These are phyloP conservation scores for Drosophila peninsularis DNA, from an alignment of 2,888 invertebrate species.

Conservation along the genomic window DNA sequence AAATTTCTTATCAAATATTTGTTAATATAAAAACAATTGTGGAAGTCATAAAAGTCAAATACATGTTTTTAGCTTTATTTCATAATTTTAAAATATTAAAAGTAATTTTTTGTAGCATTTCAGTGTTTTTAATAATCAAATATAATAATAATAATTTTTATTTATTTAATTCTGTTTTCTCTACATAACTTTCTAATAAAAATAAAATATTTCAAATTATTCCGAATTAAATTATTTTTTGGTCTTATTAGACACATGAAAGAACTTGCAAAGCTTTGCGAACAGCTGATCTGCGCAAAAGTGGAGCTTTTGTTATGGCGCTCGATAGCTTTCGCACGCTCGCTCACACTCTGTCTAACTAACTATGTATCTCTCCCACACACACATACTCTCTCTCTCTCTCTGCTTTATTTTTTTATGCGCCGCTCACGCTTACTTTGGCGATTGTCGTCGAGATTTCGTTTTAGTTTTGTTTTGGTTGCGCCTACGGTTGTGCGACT, in stretches of 20 bases:
- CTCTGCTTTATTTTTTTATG: constrained; percentile 5
- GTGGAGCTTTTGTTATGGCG: constrained; percentile 36
- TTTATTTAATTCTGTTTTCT: neutral
- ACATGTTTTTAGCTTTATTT: no score
- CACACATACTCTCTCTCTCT: neutral
- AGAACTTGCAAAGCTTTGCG: constrained; percentile 24
- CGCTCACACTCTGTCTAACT: neutral
- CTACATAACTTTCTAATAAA: no score
- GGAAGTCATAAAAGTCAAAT: no score
- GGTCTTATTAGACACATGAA: neutral
- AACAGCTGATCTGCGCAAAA: constrained; percentile 42
- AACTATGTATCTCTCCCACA: neutral
- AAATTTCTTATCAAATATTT: no score
- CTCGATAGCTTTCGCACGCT: constrained; percentile 37
- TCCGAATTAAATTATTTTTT: no score
- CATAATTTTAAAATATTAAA: no score
- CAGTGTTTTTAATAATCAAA: no score
- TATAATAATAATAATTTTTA: no score
- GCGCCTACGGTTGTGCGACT: constrained; percentile 39
- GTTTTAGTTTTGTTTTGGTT: constrained; percentile 62
- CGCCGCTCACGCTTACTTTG: constrained; percentile 7
- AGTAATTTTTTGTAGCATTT: no score
- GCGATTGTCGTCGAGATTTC: constrained; percentile 12
- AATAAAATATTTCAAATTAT: neutral
- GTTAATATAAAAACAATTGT: no score